Percentiles rank a stretch among this genome's conserved stretches.
phyloP scores from a whole-genome alignment of 2,797 vertebrate species.

The Urocyon cinereoargenteus region DNA sequence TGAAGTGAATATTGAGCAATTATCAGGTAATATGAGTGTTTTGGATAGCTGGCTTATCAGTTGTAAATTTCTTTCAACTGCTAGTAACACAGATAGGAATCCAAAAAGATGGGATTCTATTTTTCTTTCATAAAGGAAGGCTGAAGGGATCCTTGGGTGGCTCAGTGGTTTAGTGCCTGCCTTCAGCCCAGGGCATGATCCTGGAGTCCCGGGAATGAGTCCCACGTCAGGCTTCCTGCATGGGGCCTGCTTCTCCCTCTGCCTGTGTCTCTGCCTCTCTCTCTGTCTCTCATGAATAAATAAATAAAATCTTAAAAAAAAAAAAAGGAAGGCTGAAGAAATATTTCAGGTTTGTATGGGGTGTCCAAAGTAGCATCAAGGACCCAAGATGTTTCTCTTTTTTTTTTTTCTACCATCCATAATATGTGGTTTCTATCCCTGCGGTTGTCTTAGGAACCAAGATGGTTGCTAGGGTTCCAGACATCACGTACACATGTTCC shows the following conservation, averaged over 20 bases:
- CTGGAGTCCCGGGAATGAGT: too few relatives aligned
- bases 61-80: not conserved
- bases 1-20: not conserved
- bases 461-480: not conserved
- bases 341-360: not conserved
- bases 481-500: not conserved
- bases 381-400: not conserved
- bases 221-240: too few relatives aligned
- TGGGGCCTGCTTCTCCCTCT: too few relatives aligned
- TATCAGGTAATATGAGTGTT: not conserved
- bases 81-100: not conserved
- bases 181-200: too few relatives aligned
- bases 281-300: too few relatives aligned
- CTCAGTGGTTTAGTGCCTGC: too few relatives aligned
- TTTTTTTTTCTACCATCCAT: not conserved
- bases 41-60: not conserved
- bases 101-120: conserved; percentile 1
- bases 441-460: not conserved
- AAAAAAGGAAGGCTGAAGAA: not conserved
- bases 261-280: too few relatives aligned
- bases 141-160: not conserved
- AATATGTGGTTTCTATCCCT: not conserved
- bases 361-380: not conserved
- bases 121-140: conserved; percentile 19
- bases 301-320: too few relatives aligned